Conservation (phyloP, 2,888 invertebrate genomes). For the Agrenia bidenticulata region DNA sequence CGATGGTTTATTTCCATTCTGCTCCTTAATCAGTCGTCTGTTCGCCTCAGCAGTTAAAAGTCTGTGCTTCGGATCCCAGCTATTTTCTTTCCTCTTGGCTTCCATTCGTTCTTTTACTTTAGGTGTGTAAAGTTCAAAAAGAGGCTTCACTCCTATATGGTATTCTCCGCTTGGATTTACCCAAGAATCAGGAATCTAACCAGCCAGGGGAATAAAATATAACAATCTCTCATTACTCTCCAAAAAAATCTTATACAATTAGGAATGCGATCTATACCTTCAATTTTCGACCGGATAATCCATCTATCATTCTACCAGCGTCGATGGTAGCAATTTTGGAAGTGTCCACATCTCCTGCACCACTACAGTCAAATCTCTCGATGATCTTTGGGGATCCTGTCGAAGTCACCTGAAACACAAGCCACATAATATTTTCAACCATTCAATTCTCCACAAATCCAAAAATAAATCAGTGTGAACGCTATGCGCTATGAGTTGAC, state of each 20-base stretch:
- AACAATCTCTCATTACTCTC: background rate
- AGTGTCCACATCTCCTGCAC: conserved; percentile 95
- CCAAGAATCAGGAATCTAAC: conserved; percentile 81
- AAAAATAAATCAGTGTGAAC: conserved; percentile 40
- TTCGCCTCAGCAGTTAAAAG: conserved; percentile 73
- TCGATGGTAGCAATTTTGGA: conserved; percentile 69
- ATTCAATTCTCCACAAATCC: conserved; percentile 12
- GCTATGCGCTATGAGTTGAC: background rate
- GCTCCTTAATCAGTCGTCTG: conserved; percentile 39
- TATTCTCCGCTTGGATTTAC: conserved; percentile 77
- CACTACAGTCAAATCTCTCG: conserved; percentile 92
- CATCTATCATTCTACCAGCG: conserved; percentile 71
- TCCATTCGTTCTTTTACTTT: conserved; percentile 78
- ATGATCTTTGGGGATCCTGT: conserved; percentile 90
- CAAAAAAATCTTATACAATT: background rate
- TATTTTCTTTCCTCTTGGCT: conserved; percentile 74
- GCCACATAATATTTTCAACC: conserved; percentile 36
- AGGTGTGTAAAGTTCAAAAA: conserved; percentile 82
- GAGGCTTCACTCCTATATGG: conserved; percentile 82
- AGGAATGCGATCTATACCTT: conserved; percentile 71
- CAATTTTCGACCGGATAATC: conserved; percentile 82
- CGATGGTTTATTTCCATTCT: conserved; percentile 29
- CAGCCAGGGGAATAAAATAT: conserved; percentile 47
- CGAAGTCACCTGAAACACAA: conserved; percentile 69
- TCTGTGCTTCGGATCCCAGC: conserved; percentile 84